Evolutionary conservation across 2,888 invertebrate genomes (phyloP), one percentile per base, ranked within the genome.

Genomic region (Gastrophysa polygoni): DNA sequence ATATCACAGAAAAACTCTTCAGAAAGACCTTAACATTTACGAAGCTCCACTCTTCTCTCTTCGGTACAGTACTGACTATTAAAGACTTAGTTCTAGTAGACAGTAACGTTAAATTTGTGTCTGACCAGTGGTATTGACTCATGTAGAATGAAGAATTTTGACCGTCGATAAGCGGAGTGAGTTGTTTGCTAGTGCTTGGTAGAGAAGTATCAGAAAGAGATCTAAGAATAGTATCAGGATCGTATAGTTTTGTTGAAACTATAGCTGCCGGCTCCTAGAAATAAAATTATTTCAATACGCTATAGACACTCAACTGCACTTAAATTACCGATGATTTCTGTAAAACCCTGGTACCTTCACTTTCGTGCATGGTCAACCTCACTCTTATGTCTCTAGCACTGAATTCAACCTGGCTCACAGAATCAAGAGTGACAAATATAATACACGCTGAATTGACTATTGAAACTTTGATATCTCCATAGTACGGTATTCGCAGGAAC

Each of bases 311-410:
- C 38, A 38, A 14, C 14, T 38, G 14, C 14, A 14, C 29, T 14
- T 2, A 21, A 44, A 48, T 52, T 49, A 61, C 63, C 38, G 38
- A 43, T 18, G 43, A 52, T 59, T 56, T 60, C 48, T 57, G 52
- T 21, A 34, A 34, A n/a, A 59, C 17, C 58, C 24, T 54, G 0
- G 57, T 24, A 11, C 56, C 18, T 16, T 38, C 77, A 70, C 54
- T 73, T 67, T 81, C 78, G 49, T 78, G 78, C 71, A 79, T 69
- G 14, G 77, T 74, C 21, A 93, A 83, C 48, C 93, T 85, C 46
- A 87, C 87, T 68, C 93, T 84, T 20, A 95, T 91, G 73, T 93
- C 93, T 68, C 89, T 88, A 2, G 93, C 93, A 5, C 91, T 91
- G 67, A 94, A 87, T 78, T 94, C 93, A 54, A 84, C 82, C 88